Base-by-base conservation (phyloP, 2,888 invertebrate genomes). In the Cyaniris semiargus region DNA sequence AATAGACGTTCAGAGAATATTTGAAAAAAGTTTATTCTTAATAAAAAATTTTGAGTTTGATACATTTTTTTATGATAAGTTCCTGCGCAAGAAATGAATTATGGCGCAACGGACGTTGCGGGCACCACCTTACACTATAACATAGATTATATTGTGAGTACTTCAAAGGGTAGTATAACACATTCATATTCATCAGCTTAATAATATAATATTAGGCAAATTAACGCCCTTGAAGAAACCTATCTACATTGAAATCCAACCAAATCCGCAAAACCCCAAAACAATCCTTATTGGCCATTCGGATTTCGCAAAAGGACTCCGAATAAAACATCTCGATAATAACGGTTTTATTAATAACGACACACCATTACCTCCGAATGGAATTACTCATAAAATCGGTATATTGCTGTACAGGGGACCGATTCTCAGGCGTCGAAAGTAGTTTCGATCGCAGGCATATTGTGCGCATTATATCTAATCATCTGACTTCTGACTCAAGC, bases 301-400 rank as follows among this genome's bases (percentile, higher is more conserved):
- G 60, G 60, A 23, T 66, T 66, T 66, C 23, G 23, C 27, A 3
- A 13, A 27, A 15, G 60, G 15, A 66, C 21, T 23, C 13, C 60
- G 60, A 66, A 66, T 66, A 66, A 66, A 66, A 66, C 23, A 23
- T 23, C 23, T 66, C 60, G 60, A 66, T 66, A 66, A 66, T 66
- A 66, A 27, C 60, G 60, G 13, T 66, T 66, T 66, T 66, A 66
- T 66, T 66, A 66, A 66, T 66, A 66, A 23, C 27, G 23, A 66
- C 18, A 66, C 66, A 27, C 27, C 66, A 66, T 31, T 66, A 66
- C 66, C 66, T 66, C 27, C 27, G 66, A 44, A 72, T 72, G 44
- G 72, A 27, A 48, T 72, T 44, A 72, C 44, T 44, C 72, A 44
- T 23, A 44, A 48, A 72, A 23, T 72, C 71, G 56, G 44, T 56